phyloP scores from a whole-genome alignment of 2,888 invertebrate species.

The Atrina japonica region DNA sequence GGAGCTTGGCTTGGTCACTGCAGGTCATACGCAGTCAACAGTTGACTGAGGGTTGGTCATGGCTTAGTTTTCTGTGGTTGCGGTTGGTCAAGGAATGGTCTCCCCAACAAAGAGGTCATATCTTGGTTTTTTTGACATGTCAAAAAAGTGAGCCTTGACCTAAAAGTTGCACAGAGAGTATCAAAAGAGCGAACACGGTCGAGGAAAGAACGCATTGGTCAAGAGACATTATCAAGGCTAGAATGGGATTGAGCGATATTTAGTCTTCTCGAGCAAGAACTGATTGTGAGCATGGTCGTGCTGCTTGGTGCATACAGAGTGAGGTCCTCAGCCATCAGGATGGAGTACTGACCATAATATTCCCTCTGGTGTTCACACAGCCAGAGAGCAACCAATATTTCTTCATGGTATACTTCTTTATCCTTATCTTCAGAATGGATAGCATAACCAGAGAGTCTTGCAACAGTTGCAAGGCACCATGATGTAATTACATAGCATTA shows the following conservation, averaged over 20 bases:
- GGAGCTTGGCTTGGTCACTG: too few relatives aligned
- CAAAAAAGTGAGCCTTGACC: not conserved
- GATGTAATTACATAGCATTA: not conserved
- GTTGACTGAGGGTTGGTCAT: too few relatives aligned
- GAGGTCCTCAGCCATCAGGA: not conserved
- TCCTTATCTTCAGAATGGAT: constrained; percentile 6
- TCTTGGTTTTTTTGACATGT: too few relatives aligned
- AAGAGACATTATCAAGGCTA: constrained; percentile 1
- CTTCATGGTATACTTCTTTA: constrained; percentile 3
- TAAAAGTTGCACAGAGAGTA: too few relatives aligned
- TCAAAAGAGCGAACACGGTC: constrained; percentile 3
- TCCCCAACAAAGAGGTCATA: too few relatives aligned
- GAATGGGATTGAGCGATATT: constrained; percentile 2
- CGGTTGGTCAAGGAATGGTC: too few relatives aligned
- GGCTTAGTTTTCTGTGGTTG: too few relatives aligned
- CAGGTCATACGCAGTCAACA: too few relatives aligned
- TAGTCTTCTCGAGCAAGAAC: constrained; percentile 21
- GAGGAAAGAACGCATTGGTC: not conserved
- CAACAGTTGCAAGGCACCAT: not conserved
- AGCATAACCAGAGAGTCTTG: constrained; percentile 8
- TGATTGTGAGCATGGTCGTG: constrained; percentile 2
- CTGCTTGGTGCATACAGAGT: not conserved
- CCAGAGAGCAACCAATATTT: not conserved
- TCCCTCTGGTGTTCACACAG: too few relatives aligned
- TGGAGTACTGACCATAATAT: too few relatives aligned